A percentile compares a stretch with the other conserved stretches of the same genome.
Evolutionary conservation across 2,888 invertebrate species (phyloP).

Genomic region (Cerastis leucographa): DNA sequence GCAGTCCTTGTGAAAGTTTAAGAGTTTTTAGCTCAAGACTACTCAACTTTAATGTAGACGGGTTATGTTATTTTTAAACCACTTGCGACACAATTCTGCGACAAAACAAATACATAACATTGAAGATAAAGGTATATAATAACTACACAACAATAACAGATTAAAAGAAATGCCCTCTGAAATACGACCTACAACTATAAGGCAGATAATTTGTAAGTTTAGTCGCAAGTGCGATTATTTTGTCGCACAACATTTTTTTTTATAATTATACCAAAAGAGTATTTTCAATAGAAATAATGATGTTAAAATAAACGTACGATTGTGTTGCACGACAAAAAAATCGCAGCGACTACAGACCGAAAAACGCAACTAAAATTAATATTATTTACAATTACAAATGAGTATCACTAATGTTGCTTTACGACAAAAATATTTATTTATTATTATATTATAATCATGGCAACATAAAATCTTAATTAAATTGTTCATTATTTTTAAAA

Average conservation of each 20-base stretch:
- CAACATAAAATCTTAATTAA: slow-evolving; percentile 67
- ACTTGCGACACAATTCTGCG: slow-evolving; percentile 36
- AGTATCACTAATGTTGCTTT: slow-evolving; percentile 72
- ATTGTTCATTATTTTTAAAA: slow-evolving; percentile 37
- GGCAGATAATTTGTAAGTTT: slow-evolving; percentile 54
- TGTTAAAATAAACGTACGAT: slow-evolving; percentile 2
- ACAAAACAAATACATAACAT: slow-evolving; percentile 38
- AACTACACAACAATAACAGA: slow-evolving; percentile 58
- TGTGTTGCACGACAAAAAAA: slow-evolving; percentile 46
- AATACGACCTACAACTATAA: slow-evolving; percentile 54
- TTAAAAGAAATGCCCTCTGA: slow-evolving; percentile 56
- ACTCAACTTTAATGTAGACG: background rate
- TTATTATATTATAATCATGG: slow-evolving; percentile 67
- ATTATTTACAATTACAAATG: slow-evolving; percentile 71
- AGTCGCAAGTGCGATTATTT: slow-evolving; percentile 46
- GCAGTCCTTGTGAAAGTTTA: slow-evolving; percentile 15
- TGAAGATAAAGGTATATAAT: slow-evolving; percentile 36
- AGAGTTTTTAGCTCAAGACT: background rate
- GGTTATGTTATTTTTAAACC: too few relatives aligned
- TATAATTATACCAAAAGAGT: background rate
- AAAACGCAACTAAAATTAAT: slow-evolving; percentile 61
- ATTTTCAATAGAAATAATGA: background rate
- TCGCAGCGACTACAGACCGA: slow-evolving; percentile 52
- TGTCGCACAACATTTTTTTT: slow-evolving; percentile 40
- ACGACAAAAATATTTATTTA: slow-evolving; percentile 61